These are phyloP conservation scores for Heteronetta atricapilla DNA, from an alignment of 2,113 vertebrate species.

Conservation along the genomic window DNA sequence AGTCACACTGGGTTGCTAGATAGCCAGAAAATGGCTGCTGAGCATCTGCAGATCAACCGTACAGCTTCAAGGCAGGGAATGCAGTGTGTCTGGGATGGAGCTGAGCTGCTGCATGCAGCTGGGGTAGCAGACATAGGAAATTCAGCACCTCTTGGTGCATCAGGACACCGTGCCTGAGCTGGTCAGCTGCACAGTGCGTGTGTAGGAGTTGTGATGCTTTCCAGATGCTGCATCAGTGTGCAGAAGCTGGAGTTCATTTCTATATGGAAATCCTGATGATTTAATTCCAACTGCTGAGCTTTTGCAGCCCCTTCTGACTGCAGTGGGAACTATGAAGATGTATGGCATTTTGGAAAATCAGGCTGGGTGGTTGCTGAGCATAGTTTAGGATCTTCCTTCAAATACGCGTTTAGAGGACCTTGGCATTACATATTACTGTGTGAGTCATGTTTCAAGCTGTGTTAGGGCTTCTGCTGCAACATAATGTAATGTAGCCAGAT, in stretches of 20 bases:
- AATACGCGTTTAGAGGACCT: background rate
- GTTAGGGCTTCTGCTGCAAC: conserved; percentile 10
- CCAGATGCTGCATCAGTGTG: background rate
- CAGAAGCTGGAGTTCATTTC: conserved; percentile 3
- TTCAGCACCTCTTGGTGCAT: background rate
- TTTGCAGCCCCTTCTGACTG: background rate
- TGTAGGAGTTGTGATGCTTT: background rate
- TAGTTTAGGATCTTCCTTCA: conserved; percentile 13
- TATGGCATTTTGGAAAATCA: background rate
- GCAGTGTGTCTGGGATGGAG: background rate
- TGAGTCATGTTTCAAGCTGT: conserved; percentile 38
- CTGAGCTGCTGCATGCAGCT: background rate
- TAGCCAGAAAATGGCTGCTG: background rate
- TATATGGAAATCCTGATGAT: background rate
- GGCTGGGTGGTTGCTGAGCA: background rate
- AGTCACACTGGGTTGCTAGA: background rate
- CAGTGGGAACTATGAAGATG: background rate
- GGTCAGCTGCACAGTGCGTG: accelerated
- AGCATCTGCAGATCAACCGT: background rate
- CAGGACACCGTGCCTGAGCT: background rate
- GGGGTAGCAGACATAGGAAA: background rate
- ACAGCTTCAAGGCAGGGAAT: background rate
- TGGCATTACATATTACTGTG: background rate
- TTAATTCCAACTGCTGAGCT: background rate
- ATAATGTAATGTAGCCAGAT: background rate